Conservation (phyloP, 2,113 vertebrate genomes). For the Psettodes erumei region DNA sequence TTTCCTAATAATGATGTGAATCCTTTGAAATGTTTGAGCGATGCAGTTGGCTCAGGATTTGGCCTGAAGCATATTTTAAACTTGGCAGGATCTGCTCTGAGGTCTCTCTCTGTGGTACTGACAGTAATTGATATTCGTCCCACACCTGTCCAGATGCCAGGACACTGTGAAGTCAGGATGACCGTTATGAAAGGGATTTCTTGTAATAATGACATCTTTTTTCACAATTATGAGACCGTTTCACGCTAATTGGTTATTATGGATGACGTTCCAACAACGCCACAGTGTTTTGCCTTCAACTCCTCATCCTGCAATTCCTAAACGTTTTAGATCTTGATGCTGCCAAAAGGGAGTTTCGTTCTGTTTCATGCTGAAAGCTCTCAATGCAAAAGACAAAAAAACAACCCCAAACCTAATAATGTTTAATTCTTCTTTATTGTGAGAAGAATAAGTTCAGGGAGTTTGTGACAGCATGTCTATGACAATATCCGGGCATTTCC, state of each 20-base stretch:
- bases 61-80: constrained; percentile 34
- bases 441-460: too few relatives aligned
- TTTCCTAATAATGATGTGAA: constrained; percentile 15
- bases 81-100: constrained; percentile 13
- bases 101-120: constrained; percentile 27
- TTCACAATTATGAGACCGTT: constrained; percentile 17
- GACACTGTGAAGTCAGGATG: constrained; percentile 13
- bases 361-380: too few relatives aligned
- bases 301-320: neutral
- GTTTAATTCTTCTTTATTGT: too few relatives aligned
- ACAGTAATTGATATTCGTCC: constrained; percentile 41
- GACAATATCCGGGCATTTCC: too few relatives aligned
- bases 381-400: neutral
- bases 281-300: constrained; percentile 17
- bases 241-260: constrained; percentile 20
- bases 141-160: constrained; percentile 17
- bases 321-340: neutral
- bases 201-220: constrained; percentile 9
- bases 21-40: constrained; percentile 8
- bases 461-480: too few relatives aligned
- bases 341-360: constrained; percentile 17
- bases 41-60: constrained; percentile 5
- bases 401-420: too few relatives aligned
- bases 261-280: constrained; percentile 11
- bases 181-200: constrained; percentile 33